Evolutionary conservation across 2,888 invertebrate genomes (phyloP).

Genomic region (Diarsia dahlii): DNA sequence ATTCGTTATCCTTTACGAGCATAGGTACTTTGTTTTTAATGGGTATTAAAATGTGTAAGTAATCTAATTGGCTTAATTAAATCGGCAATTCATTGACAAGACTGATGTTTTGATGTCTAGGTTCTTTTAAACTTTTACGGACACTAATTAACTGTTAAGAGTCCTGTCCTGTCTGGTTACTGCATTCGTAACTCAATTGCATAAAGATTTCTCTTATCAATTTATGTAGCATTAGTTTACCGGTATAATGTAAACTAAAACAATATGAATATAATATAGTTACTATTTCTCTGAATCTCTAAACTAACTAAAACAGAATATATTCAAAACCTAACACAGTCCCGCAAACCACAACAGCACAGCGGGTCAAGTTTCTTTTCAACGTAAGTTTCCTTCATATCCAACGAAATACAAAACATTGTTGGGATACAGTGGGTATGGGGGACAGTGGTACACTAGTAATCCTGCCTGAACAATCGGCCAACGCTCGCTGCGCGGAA

Average conservation of each 20-base stretch:
- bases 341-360: slow-evolving; percentile 16
- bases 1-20: slow-evolving; percentile 32
- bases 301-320: neutral
- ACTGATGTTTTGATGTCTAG: neutral
- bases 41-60: slow-evolving; percentile 1
- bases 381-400: slow-evolving; percentile 57
- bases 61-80: neutral
- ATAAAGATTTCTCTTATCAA: neutral
- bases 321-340: slow-evolving; percentile 21
- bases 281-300: neutral
- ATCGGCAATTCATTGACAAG: neutral
- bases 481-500: slow-evolving; percentile 68
- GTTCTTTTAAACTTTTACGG: neutral
- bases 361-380: slow-evolving; percentile 57
- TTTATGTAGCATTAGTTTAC: neutral
- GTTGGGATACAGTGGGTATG: slow-evolving; percentile 42
- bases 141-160: too few relatives aligned
- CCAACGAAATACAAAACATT: slow-evolving; percentile 59
- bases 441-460: slow-evolving; percentile 64
- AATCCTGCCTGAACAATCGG: slow-evolving; percentile 76
- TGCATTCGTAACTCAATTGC: neutral
- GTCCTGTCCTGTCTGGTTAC: too few relatives aligned
- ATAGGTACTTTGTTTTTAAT: slow-evolving; percentile 29
- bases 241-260: neutral
- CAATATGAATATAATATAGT: neutral